Base-by-base conservation (phyloP, 2,113 vertebrate genomes). In the Clupea harengus region DNA sequence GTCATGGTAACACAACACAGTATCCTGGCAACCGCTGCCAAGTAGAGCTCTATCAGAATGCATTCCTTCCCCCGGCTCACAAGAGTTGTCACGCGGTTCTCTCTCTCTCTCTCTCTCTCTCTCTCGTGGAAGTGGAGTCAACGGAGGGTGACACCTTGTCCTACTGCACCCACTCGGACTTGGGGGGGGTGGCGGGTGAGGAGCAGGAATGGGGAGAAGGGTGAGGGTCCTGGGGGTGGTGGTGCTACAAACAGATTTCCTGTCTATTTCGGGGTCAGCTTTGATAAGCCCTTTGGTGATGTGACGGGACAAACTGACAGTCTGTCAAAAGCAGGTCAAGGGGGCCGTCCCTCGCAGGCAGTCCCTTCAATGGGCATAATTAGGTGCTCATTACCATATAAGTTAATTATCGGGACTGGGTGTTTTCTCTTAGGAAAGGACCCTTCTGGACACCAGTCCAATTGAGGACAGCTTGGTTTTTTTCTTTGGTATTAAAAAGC, bases 311-410 rank as follows among this genome's bases (percentile, higher is more conserved):
- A 89, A 94, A 91, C 90, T 94, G 94, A 94, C 94, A 95, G 94
- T 92, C 94, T 95, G 94, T 95, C 93, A 95, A 93, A 96, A 95
- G 91, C 92, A 64, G 94, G 94, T 95, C 94, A 95, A 82, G 88
- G 92, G 89, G 93, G 90, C 91, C 90, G 89, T 90, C 89, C 90
- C 86, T 86, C 87, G 91, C 92, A 91, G 92, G 92, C 89, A 84
- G 88, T 89, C 90, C 91, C 90, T 89, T 90, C 89, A 11, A 84
- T 2, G 90, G 92, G 89, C 94, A 94, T 94, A 95, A 95, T 95
- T 94, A 94, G 91, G 92, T 86, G 83, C 92, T 95, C 94, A 95
- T 96, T 95, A 94, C 91, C 93, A 95, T 94, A 93, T 93, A 92
- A 93, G 93, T 94, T 93, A 93, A 94, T 95, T 94, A 95, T 89